Evolutionary conservation across 64 coral and sea anemone species (phyloP), one percentile per base, ranked within the genome.

Genomic region (Orbicella faveolata): DNA sequence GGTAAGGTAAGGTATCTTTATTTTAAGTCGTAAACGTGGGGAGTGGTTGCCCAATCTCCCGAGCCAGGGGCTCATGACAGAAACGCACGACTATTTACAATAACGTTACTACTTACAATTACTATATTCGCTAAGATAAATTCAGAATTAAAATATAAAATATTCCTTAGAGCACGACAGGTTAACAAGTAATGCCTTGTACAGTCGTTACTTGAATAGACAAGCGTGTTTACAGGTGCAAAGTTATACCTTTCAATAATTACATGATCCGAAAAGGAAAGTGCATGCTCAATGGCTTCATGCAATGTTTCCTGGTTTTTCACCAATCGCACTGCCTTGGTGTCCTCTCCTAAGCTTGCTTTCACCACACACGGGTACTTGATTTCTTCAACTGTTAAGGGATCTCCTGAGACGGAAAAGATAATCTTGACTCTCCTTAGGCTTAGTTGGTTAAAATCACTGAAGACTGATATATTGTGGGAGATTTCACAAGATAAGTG

Each of bases 181-280:
- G 64, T 67, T 67, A 1, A 64, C 14, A 2, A 64, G 62, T 19
- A 64, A 64, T 18, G 4, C 62, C 15, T 19, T 18, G 15, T 64
- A 64, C 7, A 21, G 15, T 67, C 64, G 23, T 6, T 17, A 23
- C 23, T 23, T 21, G 2, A 67, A 67, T 0, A 18, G 62, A 64
- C 62, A 3, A 18, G 18, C 1, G 18, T 21, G 18, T 76, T 76
- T 16, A 20, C 9, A 19, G 3, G 4, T 21, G 10, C 1, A 9
- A n/a, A 80, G 1, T 23, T 57, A 12, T 80, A 80, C 78, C 78
- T 80, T 80, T 80, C 78, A 80, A 80, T 59, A 30, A 80, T 80
- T n/a, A 80, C 78, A 11, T 59, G 78, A 57, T 80, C 52, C 8
- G 75, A 77, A 53, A 52, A 77, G 36, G 75, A 44, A 9, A 77